Evolutionary conservation across 2,888 invertebrate genomes (phyloP).

Genomic region (Pseudeuparius sepicola): DNA sequence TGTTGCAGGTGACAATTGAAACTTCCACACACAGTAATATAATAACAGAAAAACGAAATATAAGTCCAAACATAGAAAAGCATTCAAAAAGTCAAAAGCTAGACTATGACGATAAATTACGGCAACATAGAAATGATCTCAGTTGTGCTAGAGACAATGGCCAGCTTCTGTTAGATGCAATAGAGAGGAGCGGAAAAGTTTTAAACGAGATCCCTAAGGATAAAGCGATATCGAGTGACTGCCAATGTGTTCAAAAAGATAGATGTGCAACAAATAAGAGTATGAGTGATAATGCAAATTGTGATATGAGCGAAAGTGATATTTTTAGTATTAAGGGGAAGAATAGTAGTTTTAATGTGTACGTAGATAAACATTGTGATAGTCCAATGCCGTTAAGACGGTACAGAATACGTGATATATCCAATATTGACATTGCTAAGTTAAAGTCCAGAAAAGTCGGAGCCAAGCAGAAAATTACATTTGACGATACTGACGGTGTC

Average conservation of each 20-base stretch:
- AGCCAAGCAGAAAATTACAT: constrained; percentile 32
- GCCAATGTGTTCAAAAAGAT: constrained; percentile 21
- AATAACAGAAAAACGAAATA: constrained; percentile 16
- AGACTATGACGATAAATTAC: constrained; percentile 16
- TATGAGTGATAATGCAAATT: constrained; percentile 33
- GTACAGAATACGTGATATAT: constrained; percentile 23
- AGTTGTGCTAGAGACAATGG: constrained; percentile 30
- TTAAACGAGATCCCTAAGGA: constrained; percentile 11
- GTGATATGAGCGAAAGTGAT: constrained; percentile 39
- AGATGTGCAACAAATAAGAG: constrained; percentile 25
- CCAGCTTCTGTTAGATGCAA: constrained; percentile 37
- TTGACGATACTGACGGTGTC: constrained; percentile 26
- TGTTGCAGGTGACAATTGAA: no score
- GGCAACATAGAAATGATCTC: constrained; percentile 33
- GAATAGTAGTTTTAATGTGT: constrained; percentile 33
- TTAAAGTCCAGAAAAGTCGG: constrained; percentile 22
- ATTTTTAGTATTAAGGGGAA: constrained; percentile 37
- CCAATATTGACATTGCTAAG: constrained; percentile 23
- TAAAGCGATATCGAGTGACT: no score
- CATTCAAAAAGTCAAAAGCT: constrained; percentile 18
- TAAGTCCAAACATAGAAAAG: constrained; percentile 16
- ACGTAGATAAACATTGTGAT: constrained; percentile 38
- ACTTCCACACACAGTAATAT: no score
- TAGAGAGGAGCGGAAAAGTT: constrained; percentile 34
- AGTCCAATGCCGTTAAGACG: constrained; percentile 29